These are phyloP conservation scores for Muraenolepis orangiensis DNA, from an alignment of 2,797 vertebrate genomes.

Conservation along the genomic window DNA sequence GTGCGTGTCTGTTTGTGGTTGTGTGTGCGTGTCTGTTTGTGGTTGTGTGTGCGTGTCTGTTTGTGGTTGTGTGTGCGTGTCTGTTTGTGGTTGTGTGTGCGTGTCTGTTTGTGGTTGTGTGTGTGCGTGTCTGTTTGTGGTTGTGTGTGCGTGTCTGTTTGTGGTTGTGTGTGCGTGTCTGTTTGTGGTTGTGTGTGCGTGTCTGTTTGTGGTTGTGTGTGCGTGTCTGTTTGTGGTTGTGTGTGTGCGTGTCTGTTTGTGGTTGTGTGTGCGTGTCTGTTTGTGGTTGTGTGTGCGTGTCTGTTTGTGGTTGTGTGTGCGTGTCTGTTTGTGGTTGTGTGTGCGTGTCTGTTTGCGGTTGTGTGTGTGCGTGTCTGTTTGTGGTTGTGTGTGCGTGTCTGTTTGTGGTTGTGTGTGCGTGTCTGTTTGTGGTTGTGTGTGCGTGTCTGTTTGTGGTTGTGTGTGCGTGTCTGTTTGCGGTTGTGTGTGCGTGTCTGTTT, in stretches of 20 bases:
- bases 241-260: conserved; percentile 5
- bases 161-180: conserved; percentile 1
- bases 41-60: conserved; percentile 19
- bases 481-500: neutral
- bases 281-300: neutral
- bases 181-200: neutral
- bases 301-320: too few relatives aligned
- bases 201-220: conserved; percentile 13
- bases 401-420: conserved; percentile 18
- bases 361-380: conserved; percentile 4
- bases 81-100: conserved; percentile 3
- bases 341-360: conserved; percentile 10
- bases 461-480: neutral
- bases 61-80: conserved; percentile 10
- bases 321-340: conserved; percentile 20
- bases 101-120: neutral
- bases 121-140: conserved; percentile 20
- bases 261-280: too few relatives aligned
- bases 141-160: conserved; percentile 16
- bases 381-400: neutral
- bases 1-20: conserved; percentile 1
- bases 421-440: conserved; percentile 19
- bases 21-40: conserved; percentile 5
- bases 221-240: conserved; percentile 20
- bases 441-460: conserved; percentile 3